Percentiles rank a stretch among this genome's conserved stretches.
phyloP scores from a whole-genome alignment of 2,797 vertebrate species.

The Varecia variegata region DNA sequence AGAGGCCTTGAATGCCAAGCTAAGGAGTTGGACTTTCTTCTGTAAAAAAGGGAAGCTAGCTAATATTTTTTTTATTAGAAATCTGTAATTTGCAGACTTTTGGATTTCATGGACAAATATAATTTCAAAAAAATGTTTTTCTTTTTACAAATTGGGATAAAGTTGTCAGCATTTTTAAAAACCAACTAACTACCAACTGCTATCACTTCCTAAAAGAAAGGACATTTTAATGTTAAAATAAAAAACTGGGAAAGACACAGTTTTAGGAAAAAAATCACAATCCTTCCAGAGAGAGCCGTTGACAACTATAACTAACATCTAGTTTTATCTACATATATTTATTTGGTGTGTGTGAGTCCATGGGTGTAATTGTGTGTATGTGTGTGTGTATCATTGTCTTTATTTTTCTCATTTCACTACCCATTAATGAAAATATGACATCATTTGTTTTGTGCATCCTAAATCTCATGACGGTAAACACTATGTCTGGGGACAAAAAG shows the following conservation, averaged over 20 bases:
- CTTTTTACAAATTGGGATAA: background rate
- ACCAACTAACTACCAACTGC: background rate
- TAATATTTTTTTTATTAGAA: background rate
- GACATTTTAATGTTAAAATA: background rate
- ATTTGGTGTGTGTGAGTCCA: background rate
- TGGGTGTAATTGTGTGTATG: too few relatives aligned
- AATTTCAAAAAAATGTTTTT: background rate
- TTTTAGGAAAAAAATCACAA: background rate
- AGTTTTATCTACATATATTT: background rate
- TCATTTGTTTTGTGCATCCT: background rate
- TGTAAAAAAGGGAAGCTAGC: background rate
- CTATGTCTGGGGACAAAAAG: background rate
- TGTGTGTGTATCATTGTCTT: too few relatives aligned
- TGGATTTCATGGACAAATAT: background rate
- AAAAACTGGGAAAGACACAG: background rate
- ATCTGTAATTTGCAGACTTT: background rate
- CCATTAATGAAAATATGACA: background rate
- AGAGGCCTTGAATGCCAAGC: background rate
- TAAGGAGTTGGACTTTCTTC: background rate
- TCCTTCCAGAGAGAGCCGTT: background rate
- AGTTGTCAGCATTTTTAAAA: background rate
- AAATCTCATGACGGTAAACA: background rate
- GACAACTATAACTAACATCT: background rate
- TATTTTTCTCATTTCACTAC: background rate
- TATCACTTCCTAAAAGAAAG: background rate